phyloP scores from a whole-genome alignment of 53 echinoderm and acorn worm genomes.

The Echinometra lucunter region DNA sequence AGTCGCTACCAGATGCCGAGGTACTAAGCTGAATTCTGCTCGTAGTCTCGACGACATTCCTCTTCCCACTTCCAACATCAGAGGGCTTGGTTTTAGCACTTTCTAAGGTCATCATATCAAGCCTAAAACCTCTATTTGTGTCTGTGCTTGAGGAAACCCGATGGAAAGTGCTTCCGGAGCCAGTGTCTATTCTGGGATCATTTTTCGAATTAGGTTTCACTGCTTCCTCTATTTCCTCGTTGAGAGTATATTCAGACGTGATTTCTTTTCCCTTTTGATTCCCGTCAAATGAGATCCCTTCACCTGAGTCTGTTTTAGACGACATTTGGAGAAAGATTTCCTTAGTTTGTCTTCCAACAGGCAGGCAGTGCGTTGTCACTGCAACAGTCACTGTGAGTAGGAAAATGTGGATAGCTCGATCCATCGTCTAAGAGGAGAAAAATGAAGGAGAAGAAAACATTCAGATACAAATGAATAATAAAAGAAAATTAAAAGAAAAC shows the following conservation, averaged over 20 bases:
- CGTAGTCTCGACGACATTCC: neutral
- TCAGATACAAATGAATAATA: too few species aligned
- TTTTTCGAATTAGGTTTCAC: neutral
- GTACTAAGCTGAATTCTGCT: neutral
- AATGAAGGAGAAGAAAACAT: neutral
- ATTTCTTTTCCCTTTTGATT: neutral
- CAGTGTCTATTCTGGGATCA: neutral
- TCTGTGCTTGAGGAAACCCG: neutral
- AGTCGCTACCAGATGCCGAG: neutral
- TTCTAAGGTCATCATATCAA: neutral
- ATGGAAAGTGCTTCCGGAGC: neutral
- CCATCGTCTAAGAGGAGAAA: neutral
- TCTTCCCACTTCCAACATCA: neutral
- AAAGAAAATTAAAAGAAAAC: neutral
- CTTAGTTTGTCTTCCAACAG: neutral
- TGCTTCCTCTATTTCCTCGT: slow-evolving; percentile 16
- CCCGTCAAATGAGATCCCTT: neutral
- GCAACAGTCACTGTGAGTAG: neutral
- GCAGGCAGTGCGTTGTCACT: neutral
- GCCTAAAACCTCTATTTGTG: neutral
- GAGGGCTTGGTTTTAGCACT: neutral
- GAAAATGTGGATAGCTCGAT: neutral
- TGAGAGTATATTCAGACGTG: neutral
- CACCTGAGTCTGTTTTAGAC: neutral
- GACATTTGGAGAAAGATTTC: neutral